Base-by-base conservation (phyloP, 2,888 invertebrate species). In the Volucella inflata region DNA sequence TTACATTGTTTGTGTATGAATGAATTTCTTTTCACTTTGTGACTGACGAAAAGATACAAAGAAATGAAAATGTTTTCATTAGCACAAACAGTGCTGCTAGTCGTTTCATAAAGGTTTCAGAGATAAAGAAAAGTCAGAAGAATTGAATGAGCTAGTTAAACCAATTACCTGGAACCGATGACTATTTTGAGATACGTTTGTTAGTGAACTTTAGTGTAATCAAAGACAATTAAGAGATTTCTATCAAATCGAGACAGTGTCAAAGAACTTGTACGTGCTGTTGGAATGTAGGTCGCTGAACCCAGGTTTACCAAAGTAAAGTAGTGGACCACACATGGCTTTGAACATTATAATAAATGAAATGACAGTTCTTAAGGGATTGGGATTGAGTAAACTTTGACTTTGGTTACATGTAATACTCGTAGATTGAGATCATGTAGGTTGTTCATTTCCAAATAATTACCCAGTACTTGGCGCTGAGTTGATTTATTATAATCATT, bases 11-110 rank as follows among this genome's bases (percentile, higher is more conserved):
- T 21, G 2, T 30, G 50, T 71, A 40, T 50, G 50, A 14, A 44
- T 60, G 53, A 72, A 62, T 17, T 53, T 36, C 72, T 53, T 72
- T 72, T 72, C 72, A 62, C 72, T 72, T 59, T 59, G 17, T 55
- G 48, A 10, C 48, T 21, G 16, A 55, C 21, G 16, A 50, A 9
- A 12, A 40, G 48, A 21, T 55, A 68, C 40, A 71, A 60, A 42
- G 71, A 71, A 59, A 59, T 40, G 70, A 65, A 59, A 59, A 50
- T 59, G 17, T 59, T 70, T 59, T 59, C 21, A 40, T 71, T 30
- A n/a, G 2, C n/a, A n/a, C 6, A 30, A 48, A 60, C 12, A 51
- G 42, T 21, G 30, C 30, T 30, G 30, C 30, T 30, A 30, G 0
- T 30, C 30, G 6, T 30, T 30, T 30, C 21, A 50, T 50, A 30